Percentiles rank a stretch among this genome's conserved stretches.
Conservation (phyloP, 2,888 invertebrate species). For the Rotaria magnacalcarata region DNA sequence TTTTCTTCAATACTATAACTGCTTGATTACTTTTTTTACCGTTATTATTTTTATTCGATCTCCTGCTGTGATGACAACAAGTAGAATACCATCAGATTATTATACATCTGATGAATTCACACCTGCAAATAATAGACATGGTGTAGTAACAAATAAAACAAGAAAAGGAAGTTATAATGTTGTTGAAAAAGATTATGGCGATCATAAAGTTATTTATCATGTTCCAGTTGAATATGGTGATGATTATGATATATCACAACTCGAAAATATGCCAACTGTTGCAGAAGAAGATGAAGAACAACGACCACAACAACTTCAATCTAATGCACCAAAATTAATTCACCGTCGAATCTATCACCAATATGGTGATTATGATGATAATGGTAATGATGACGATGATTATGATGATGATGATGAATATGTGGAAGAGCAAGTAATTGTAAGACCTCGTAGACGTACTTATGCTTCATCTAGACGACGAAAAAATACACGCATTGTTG, state of each 20-base stretch:
- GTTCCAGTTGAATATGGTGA: slow-evolving; percentile 15
- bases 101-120: background rate
- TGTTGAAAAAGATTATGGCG: slow-evolving; percentile 12
- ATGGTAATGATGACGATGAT: background rate
- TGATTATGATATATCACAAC: background rate
- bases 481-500: background rate
- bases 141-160: background rate
- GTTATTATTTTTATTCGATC: background rate
- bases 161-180: background rate
- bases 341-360: background rate
- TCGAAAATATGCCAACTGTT: background rate
- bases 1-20: background rate
- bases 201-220: slow-evolving; percentile 9
- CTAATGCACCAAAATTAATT: background rate
- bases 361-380: background rate
- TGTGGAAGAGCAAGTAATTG: background rate
- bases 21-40: background rate
- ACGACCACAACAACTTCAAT: background rate
- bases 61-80: background rate
- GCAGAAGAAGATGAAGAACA: too few relatives aligned
- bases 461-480: background rate
- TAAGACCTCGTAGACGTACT: background rate
- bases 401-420: background rate
- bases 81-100: background rate
- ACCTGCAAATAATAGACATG: too few relatives aligned